phyloP scores from a whole-genome alignment of 2,113 vertebrate genomes.

The Cisticola juncidis region DNA sequence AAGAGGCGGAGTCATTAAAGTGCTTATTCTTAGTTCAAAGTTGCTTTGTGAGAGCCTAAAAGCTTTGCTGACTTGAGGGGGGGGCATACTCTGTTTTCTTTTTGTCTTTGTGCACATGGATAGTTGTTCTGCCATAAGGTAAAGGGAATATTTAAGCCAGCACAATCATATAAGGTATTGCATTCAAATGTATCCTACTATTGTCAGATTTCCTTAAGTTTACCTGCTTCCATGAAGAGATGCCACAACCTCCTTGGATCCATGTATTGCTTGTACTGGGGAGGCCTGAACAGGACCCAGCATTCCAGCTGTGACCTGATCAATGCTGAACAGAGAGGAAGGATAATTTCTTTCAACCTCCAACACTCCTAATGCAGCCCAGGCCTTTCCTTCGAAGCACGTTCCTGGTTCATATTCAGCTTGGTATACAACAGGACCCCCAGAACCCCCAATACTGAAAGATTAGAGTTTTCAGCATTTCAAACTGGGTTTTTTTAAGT shows the following conservation, averaged over 20 bases:
- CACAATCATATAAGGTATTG: neutral
- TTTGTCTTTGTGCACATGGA: neutral
- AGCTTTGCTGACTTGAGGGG: neutral
- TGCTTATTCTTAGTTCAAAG: neutral
- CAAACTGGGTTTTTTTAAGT: rapidly evolving
- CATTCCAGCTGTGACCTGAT: neutral
- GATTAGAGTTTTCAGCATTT: neutral
- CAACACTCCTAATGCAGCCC: neutral
- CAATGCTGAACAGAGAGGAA: neutral
- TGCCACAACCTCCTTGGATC: neutral
- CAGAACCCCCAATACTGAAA: neutral
- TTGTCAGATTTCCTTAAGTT: neutral
- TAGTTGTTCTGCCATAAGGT: neutral
- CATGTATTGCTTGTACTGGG: too few relatives aligned
- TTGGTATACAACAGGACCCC: neutral
- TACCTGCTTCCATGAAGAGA: neutral
- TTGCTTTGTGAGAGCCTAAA: neutral
- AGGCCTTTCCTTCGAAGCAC: neutral
- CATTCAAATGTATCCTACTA: neutral
- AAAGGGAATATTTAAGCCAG: neutral
- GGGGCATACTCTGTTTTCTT: neutral
- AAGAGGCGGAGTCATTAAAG: neutral
- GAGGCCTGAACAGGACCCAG: neutral
- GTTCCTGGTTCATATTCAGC: neutral
- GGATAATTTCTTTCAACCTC: neutral